Conservation (phyloP, 1,140 invertebrate species). For the Chelonus insularis region DNA sequence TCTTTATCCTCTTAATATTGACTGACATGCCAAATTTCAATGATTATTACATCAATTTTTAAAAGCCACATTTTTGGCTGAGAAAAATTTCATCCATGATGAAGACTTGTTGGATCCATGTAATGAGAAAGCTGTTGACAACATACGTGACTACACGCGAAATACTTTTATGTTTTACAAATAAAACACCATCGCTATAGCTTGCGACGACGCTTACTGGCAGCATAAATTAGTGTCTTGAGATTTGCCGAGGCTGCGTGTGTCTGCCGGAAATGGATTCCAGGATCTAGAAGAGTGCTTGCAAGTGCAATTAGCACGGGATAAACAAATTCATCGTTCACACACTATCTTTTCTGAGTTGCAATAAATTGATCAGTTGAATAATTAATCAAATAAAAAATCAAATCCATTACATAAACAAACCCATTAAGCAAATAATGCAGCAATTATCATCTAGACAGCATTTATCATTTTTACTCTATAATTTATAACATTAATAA, state of each 20-base stretch:
- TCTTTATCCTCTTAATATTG: not conserved
- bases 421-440: too few relatives aligned
- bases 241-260: constrained; percentile 12
- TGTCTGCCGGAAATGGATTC: constrained; percentile 36
- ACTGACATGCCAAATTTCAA: not conserved
- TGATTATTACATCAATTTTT: not conserved
- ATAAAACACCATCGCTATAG: not conserved
- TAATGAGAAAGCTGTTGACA: constrained; percentile 9
- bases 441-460: too few relatives aligned
- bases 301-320: constrained; percentile 35
- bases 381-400: not conserved
- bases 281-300: constrained; percentile 22
- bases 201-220: not conserved
- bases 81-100: not conserved
- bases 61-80: not conserved
- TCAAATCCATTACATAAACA: too few relatives aligned
- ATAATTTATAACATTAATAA: too few relatives aligned
- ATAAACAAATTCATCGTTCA: constrained; percentile 32
- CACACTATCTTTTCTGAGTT: not conserved
- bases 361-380: not conserved
- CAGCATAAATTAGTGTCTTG: constrained; percentile 28
- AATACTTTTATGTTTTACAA: not conserved
- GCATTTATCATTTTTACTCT: too few relatives aligned
- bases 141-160: not conserved
- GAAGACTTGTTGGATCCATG: constrained; percentile 6